Evolutionary conservation across 2,797 vertebrate species (phyloP), one percentile per base, ranked within the genome.

Genomic region (Dromococcyx pavoninus): DNA sequence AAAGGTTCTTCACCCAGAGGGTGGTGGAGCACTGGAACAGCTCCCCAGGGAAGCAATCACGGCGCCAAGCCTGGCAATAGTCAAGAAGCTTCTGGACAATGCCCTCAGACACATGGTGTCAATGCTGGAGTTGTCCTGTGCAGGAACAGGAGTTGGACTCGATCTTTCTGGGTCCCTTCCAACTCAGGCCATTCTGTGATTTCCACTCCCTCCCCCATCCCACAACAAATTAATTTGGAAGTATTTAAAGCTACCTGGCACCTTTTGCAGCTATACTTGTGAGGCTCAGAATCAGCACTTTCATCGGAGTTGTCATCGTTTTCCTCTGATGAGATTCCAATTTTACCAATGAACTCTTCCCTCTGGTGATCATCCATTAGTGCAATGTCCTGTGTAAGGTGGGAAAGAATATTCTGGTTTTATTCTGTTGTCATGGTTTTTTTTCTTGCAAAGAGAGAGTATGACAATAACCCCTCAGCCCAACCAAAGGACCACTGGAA

Each of bases 261-360:
- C 97, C 99, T 99, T 97, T 99, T 99, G 98, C 99, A 99, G 98
- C 98, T 99, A 98, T 99, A 99, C 96, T 99, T 99, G 98, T 99
- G 99, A 71, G 98, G 98, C 85, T 99, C 99, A 1, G 98, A 98
- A 91, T 99, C 98, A 1, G 98, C 98, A 7, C 98, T 99, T 23
- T 98, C 99, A 0, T 99, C 99, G 0, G 99, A 99, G 37, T 99
- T 98, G 57, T 99, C 99, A 0, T 99, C 99, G 0, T 99, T 99
- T 87, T 99, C 99, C 15, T 98, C 99, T 1, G 98, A 98, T 6
- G 99, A 99, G 93, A 99, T 99, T 69, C 99, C 99, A 39, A 99
- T 99, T 98, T 99, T 99, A 91, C 98, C 99, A 78, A 99, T 99
- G 95, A 99, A 99, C 79, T 98, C 98, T 79, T 99, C 99, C 77